phyloP scores from a whole-genome alignment of 2,888 invertebrate genomes.

The Rhodophaea formosa region DNA sequence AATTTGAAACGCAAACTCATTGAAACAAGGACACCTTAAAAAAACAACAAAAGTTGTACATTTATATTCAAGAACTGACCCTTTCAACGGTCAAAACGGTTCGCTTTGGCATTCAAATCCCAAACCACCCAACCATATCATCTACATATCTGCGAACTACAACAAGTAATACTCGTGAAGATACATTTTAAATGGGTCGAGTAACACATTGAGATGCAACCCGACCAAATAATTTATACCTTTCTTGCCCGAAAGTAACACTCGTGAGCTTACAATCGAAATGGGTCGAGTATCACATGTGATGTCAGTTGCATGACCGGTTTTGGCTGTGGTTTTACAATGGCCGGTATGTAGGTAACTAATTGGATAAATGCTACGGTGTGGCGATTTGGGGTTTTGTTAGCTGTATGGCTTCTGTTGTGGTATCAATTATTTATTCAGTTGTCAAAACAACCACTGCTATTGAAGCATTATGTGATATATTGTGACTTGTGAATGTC shows the following conservation, averaged over 20 bases:
- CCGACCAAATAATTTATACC: not conserved
- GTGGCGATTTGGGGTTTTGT: not conserved
- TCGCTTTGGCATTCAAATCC: too few relatives aligned
- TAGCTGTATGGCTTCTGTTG: not conserved
- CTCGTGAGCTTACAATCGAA: not conserved
- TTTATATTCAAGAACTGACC: too few relatives aligned
- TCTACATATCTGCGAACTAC: too few relatives aligned
- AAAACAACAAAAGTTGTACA: too few relatives aligned
- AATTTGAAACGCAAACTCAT: too few relatives aligned
- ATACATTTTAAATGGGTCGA: too few relatives aligned
- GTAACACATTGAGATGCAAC: not conserved
- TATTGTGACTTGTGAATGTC: too few relatives aligned
- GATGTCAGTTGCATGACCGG: constrained; percentile 7
- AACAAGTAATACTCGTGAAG: too few relatives aligned
- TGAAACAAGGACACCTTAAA: too few relatives aligned
- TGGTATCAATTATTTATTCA: not conserved
- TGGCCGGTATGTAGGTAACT: constrained; percentile 3
- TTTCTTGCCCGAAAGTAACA: not conserved
- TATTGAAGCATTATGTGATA: too few relatives aligned
- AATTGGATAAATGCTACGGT: constrained; percentile 6
- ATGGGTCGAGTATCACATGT: not conserved
- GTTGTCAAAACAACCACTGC: not conserved
- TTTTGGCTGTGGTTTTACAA: not conserved
- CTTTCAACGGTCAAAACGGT: too few relatives aligned
- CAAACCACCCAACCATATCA: too few relatives aligned